Conservation (phyloP, 2,113 vertebrate genomes). For the Cygnus buccinator region DNA sequence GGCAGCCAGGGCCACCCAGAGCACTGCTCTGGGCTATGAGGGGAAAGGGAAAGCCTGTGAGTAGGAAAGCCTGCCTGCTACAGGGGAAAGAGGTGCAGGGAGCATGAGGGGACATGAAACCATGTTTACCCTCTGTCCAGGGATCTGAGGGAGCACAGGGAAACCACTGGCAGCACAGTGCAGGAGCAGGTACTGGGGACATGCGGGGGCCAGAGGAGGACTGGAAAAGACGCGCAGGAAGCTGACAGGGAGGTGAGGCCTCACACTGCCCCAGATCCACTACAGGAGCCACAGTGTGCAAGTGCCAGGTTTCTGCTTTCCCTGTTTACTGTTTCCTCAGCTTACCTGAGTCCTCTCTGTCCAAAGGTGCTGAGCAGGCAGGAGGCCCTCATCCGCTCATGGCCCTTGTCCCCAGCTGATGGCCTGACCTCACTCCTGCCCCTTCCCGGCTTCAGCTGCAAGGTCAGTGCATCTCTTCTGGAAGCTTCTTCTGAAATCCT, state of each 20-base stretch:
- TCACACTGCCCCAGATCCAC: background rate
- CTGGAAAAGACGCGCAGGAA: background rate
- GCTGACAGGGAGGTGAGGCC: background rate
- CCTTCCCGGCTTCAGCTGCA: background rate
- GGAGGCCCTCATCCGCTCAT: background rate
- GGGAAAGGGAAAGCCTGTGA: background rate
- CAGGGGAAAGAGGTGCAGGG: background rate
- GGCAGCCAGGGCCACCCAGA: background rate
- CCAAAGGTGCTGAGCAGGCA: background rate
- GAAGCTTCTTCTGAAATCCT: background rate
- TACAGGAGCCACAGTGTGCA: background rate
- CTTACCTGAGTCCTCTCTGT: accelerated
- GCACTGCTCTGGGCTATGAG: background rate
- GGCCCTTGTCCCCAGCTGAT: background rate
- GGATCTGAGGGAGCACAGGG: background rate
- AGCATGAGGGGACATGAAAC: background rate
- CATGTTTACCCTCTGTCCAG: background rate
- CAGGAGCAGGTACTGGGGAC: background rate
- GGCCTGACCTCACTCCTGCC: background rate
- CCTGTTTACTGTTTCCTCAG: background rate
- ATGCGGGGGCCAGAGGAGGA: background rate
- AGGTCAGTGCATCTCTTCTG: background rate
- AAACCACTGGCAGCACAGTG: background rate
- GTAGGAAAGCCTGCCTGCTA: background rate
- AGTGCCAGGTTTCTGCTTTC: background rate